phyloP scores from a whole-genome alignment of 1,140 invertebrate genomes.

The Euschistus heros region DNA sequence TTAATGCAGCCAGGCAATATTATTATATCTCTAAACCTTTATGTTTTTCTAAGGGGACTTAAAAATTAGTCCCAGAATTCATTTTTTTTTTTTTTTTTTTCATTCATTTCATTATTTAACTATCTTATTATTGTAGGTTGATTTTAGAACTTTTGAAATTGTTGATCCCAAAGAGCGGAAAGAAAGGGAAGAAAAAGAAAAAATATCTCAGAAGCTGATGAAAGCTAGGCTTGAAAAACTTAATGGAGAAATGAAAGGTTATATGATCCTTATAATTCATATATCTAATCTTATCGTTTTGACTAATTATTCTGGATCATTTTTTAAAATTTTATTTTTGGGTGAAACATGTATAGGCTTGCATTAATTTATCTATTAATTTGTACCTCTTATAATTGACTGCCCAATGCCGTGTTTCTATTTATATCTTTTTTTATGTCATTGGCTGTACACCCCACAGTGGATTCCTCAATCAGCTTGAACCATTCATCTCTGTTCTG shows the following conservation, averaged over 20 bases:
- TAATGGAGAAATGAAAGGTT: constrained; percentile 19
- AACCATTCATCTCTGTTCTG: no score
- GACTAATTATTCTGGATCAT: not conserved
- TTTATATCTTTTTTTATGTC: no score
- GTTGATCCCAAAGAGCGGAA: constrained; percentile 14
- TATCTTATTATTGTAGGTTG: constrained; percentile 18
- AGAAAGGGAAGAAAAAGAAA: constrained; percentile 19
- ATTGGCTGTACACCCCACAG: no score
- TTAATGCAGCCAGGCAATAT: not conserved
- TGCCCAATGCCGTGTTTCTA: no score
- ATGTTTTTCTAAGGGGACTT: not conserved
- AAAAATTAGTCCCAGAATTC: not conserved
- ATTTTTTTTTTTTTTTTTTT: not conserved
- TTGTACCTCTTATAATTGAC: not conserved
- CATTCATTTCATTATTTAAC: not conserved
- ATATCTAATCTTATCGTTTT: not conserved
- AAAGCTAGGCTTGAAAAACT: constrained; percentile 20
- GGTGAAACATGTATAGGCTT: not conserved
- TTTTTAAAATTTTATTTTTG: not conserved
- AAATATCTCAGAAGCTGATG: constrained; percentile 12
- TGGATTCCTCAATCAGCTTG: no score
- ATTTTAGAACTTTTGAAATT: constrained; percentile 21
- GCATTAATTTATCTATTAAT: not conserved
- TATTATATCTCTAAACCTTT: not conserved
- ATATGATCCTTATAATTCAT: not conserved